phyloP scores from a whole-genome alignment of 2,888 invertebrate genomes.

The Piscicola geometra region DNA sequence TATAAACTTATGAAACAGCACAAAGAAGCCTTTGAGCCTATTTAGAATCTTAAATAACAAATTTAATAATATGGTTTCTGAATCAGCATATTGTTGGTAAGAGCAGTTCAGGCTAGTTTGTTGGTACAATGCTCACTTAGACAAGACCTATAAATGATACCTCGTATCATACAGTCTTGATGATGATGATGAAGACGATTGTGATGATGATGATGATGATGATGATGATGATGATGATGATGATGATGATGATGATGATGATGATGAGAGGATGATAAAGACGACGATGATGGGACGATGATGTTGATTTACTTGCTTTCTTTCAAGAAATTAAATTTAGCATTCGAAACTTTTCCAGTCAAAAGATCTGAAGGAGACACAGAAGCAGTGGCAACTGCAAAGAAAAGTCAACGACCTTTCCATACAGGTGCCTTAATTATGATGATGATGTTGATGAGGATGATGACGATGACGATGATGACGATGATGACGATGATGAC shows the following conservation, averaged over 20 bases:
- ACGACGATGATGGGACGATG: not conserved
- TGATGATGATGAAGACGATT: constrained; percentile 25
- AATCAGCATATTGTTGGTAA: too few relatives aligned
- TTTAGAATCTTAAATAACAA: too few relatives aligned
- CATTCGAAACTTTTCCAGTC: not conserved
- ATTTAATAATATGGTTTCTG: too few relatives aligned
- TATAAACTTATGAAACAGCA: too few relatives aligned
- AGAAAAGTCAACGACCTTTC: constrained; percentile 51
- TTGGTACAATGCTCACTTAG: too few relatives aligned
- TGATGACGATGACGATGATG: constrained; percentile 30
- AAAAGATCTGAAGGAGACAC: constrained; percentile 41
- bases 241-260: constrained; percentile 18
- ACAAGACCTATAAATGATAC: too few relatives aligned
- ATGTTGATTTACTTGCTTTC: not conserved
- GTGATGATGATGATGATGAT: constrained; percentile 33
- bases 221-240: constrained; percentile 29
- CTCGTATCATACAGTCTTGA: too few relatives aligned
- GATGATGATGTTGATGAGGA: constrained; percentile 31
- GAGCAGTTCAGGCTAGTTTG: too few relatives aligned
- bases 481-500: constrained; percentile 29
- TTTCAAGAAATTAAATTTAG: too few relatives aligned
- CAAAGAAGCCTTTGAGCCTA: too few relatives aligned
- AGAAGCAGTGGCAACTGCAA: constrained; percentile 50
- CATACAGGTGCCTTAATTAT: constrained; percentile 47
- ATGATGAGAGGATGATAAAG: not conserved